phyloP scores from a whole-genome alignment of 2,888 invertebrate genomes.

The Lasioglossum villosulum region DNA sequence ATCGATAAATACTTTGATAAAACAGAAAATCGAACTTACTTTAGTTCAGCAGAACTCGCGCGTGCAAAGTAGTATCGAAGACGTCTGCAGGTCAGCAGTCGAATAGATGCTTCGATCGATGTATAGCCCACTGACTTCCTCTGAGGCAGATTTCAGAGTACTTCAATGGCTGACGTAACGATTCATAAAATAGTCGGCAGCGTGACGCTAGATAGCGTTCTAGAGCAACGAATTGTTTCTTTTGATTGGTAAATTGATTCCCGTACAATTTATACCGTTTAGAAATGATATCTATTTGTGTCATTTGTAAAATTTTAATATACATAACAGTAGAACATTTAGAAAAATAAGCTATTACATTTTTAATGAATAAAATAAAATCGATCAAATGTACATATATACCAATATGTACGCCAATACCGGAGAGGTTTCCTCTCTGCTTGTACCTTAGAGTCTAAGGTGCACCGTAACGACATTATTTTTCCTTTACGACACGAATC shows the following conservation, averaged over 20 bases:
- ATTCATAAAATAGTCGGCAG: slow-evolving; percentile 34
- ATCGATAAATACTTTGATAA: slow-evolving; percentile 15
- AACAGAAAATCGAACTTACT: slow-evolving; percentile 65
- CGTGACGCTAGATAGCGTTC: slow-evolving; percentile 53
- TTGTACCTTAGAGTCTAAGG: too few relatives aligned
- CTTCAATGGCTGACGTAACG: slow-evolving; percentile 76
- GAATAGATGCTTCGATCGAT: slow-evolving; percentile 75
- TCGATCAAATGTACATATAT: neutral
- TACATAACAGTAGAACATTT: neutral
- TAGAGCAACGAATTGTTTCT: slow-evolving; percentile 1
- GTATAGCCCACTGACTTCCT: slow-evolving; percentile 58
- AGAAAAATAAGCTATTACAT: neutral
- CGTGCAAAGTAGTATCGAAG: slow-evolving; percentile 54
- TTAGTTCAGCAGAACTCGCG: slow-evolving; percentile 59
- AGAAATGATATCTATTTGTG: neutral
- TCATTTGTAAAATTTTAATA: neutral
- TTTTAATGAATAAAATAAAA: neutral
- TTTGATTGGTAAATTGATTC: slow-evolving; percentile 28
- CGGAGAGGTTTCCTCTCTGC: too few relatives aligned
- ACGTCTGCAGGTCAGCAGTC: slow-evolving; percentile 68
- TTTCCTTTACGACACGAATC: too few relatives aligned
- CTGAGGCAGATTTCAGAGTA: slow-evolving; percentile 56
- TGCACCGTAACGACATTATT: too few relatives aligned
- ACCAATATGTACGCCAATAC: too few relatives aligned
- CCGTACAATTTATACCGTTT: slow-evolving; percentile 21